phyloP scores from a whole-genome alignment of 2,888 invertebrate genomes.

The Calameuta pallipes region DNA sequence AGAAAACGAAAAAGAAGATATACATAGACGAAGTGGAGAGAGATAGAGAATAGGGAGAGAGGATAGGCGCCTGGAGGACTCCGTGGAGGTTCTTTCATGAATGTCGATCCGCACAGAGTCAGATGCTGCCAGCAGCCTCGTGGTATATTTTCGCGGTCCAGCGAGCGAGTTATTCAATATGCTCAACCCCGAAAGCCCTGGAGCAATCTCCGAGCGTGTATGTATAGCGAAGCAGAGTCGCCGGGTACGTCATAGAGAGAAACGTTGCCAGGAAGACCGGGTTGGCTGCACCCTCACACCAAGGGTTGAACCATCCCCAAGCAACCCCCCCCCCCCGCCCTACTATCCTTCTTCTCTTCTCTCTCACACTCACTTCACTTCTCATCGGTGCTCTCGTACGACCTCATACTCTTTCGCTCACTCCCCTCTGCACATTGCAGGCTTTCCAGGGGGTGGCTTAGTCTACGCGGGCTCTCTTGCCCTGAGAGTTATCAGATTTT shows the following conservation, averaged over 20 bases:
- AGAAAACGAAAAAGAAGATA: background rate
- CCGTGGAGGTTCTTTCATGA: slow-evolving; percentile 55
- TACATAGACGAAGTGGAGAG: slow-evolving; percentile 12
- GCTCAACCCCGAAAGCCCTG: slow-evolving; percentile 63
- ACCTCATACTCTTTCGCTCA: slow-evolving; percentile 18
- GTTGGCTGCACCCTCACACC: background rate
- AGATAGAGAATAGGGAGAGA: slow-evolving; percentile 20
- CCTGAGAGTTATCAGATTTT: slow-evolving; percentile 49
- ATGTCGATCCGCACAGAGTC: slow-evolving; percentile 48
- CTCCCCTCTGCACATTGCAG: slow-evolving; percentile 36
- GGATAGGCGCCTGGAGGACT: slow-evolving; percentile 54
- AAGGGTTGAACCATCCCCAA: background rate
- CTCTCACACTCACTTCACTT: background rate
- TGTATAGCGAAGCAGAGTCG: background rate
- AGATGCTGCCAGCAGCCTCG: slow-evolving; percentile 39
- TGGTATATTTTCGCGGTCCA: slow-evolving; percentile 67
- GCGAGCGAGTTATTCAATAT: slow-evolving; percentile 67
- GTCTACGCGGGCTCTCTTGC: slow-evolving; percentile 32
- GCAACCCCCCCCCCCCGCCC: too few species aligned
- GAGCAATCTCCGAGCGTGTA: slow-evolving; percentile 55
- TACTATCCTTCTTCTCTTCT: background rate
- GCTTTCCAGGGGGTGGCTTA: slow-evolving; percentile 49
- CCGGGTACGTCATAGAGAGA: slow-evolving; percentile 1
- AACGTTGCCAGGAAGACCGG: background rate
- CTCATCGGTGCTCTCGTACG: slow-evolving; percentile 3